Percentiles rank a stretch among this genome's conserved stretches.
These are phyloP conservation scores for Laodelphax striatellus DNA, from an alignment of 1,140 invertebrate genomes.

Conservation along the genomic window DNA sequence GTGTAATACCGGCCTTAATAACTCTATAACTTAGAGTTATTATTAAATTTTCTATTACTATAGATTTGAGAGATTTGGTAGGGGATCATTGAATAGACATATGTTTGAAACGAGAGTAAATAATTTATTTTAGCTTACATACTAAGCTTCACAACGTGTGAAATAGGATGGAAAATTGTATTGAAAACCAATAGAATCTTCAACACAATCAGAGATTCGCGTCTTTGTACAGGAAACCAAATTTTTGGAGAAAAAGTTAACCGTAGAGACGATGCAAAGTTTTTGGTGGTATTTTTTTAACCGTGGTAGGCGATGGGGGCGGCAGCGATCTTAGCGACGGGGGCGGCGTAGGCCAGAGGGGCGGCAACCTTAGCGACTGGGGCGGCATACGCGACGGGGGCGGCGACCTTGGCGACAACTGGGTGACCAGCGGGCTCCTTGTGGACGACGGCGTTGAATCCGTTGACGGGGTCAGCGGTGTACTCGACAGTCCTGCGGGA, in stretches of 20 bases:
- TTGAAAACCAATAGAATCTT: not conserved
- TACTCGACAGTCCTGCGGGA: not conserved
- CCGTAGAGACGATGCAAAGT: slow-evolving; percentile 2
- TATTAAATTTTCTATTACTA: no score
- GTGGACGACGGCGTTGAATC: slow-evolving; percentile 1
- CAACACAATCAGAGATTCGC: slow-evolving; percentile 15
- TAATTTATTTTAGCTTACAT: slow-evolving; percentile 9
- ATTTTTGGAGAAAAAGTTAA: not conserved
- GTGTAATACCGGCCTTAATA: no score
- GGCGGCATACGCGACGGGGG: not conserved
- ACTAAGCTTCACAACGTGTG: slow-evolving; percentile 14
- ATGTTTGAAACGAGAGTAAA: slow-evolving; percentile 3
- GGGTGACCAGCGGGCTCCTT: not conserved
- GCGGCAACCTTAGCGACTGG: not conserved
- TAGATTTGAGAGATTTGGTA: no score
- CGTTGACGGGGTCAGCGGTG: not conserved
- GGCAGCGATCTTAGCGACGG: slow-evolving; percentile 18
- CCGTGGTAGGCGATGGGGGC: slow-evolving; percentile 20
- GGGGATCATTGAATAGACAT: not conserved
- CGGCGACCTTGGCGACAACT: not conserved
- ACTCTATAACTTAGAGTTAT: no score
- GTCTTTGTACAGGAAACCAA: not conserved
- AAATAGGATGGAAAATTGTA: slow-evolving; percentile 5
- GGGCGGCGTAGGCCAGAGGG: slow-evolving; percentile 9
- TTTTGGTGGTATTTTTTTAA: slow-evolving; percentile 19